A percentile compares a stretch with the other conserved stretches of the same genome.
phyloP scores from a whole-genome alignment of 2,797 vertebrate species.

The Enteromius anoplus region DNA sequence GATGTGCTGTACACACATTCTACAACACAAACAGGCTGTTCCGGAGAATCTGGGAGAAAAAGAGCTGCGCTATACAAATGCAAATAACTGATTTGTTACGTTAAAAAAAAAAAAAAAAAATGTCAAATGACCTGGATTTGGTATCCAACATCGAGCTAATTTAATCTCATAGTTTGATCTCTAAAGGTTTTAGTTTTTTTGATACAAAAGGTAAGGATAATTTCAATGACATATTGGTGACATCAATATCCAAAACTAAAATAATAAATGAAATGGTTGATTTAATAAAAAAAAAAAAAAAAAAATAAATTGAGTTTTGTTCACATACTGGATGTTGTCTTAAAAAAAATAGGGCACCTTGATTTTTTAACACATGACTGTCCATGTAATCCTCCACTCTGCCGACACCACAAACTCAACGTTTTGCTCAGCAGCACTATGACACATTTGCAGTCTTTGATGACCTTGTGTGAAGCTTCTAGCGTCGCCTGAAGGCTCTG shows the following conservation, averaged over 20 bases:
- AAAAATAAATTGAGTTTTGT: neutral
- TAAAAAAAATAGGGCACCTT: neutral
- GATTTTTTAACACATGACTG: neutral
- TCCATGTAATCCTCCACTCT: slow-evolving; percentile 26
- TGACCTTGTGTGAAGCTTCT: slow-evolving; percentile 1
- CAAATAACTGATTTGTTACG: neutral
- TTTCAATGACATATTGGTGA: neutral
- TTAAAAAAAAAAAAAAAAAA: neutral
- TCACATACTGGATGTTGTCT: neutral
- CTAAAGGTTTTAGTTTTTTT: neutral
- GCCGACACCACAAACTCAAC: neutral
- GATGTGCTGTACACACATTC: slow-evolving; percentile 11
- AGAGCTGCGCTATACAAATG: neutral
- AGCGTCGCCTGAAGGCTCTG: slow-evolving; percentile 92
- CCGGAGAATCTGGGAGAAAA: neutral
- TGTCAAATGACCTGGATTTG: neutral
- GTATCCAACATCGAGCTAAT: neutral
- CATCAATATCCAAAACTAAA: neutral
- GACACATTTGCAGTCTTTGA: slow-evolving; percentile 14
- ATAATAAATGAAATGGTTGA: neutral
- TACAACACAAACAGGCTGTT: neutral
- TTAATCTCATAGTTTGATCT: neutral
- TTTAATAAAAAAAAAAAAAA: neutral
- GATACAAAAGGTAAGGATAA: neutral
- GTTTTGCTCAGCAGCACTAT: slow-evolving; percentile 1